A percentile compares a stretch with the other conserved stretches of the same genome.
phyloP scores from a whole-genome alignment of 2,797 vertebrate genomes.

The Notolepis coatsorum region DNA sequence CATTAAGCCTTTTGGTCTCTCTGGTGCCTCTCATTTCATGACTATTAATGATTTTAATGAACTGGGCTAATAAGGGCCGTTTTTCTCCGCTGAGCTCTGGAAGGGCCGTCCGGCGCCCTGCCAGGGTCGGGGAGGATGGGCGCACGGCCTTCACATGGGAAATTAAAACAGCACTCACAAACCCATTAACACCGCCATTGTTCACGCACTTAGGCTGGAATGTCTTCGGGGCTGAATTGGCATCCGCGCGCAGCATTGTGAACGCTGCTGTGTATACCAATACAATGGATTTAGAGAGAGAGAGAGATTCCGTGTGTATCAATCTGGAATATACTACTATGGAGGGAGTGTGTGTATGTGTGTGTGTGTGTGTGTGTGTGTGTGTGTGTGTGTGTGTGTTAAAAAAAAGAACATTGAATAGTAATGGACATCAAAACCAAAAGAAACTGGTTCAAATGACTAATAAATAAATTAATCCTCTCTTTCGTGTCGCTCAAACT shows the following conservation, averaged over 20 bases:
- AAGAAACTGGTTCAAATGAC: no score
- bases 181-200: constrained; percentile 59
- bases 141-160: constrained; percentile 65
- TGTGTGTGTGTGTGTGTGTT: background rate
- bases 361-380: background rate
- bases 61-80: constrained; percentile 98
- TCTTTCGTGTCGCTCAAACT: no score
- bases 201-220: background rate
- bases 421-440: no score
- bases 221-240: no score
- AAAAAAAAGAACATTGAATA: no score
- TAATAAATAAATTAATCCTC: no score
- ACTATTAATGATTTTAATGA: constrained; percentile 99
- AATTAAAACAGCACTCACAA: constrained; percentile 75
- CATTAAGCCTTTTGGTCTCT: constrained; percentile 99
- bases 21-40: constrained; percentile 99
- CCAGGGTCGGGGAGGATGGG: constrained; percentile 64
- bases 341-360: background rate
- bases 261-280: no score
- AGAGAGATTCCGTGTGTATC: background rate
- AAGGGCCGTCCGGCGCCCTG: constrained; percentile 82
- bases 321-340: constrained; percentile 30
- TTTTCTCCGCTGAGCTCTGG: constrained; percentile 92
- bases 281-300: no score
- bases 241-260: no score